Evolutionary conservation across 23 tunicate genomes (phyloP), one percentile per base, ranked within the genome.

Genomic region (Styela plicata): DNA sequence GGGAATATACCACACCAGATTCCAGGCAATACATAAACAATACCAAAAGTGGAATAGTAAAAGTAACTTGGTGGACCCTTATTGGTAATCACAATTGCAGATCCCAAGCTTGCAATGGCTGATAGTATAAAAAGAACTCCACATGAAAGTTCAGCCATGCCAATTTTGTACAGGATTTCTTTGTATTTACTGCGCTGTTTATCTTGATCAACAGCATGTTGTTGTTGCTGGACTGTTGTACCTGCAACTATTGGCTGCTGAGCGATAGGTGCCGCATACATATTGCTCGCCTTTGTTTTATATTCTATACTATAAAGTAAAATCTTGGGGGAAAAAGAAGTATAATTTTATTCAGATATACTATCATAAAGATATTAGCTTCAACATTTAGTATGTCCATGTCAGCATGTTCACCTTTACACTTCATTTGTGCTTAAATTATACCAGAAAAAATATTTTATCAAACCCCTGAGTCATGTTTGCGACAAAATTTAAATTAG

Each of bases 1-100:
- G 34, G 24, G 36, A 71, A 71, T 3, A 30, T 30, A 21, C 77
- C 77, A 30, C 36, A 33, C 77, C 35, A 71, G 26, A 71, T 30
- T 71, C 77, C 77, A 28, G 16, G 35, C 5, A 34, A 71, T 3
- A 32, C 5, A 71, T 19, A 71, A 33, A 34, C 17, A 22, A 71
- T 16, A 16, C 37, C 77, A 34, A 44, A 44, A 44, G 10, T 44
- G 57, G 57, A 44, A 44, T n/a, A n/a, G n/a, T n/a, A n/a, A n/a
- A n/a, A n/a, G n/a, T n/a, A n/a, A n/a, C n/a, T n/a, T n/a, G n/a
- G n/a, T n/a, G n/a, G n/a, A n/a, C n/a, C n/a, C n/a, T n/a, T n/a
- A n/a, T n/a, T n/a, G n/a, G 57, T 5, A 5, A 13, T 13, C 57
- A 44, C 57, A 44, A 44, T 44, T 44, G 13, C 57, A 44, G n/a